A percentile compares a stretch with the other conserved stretches of the same genome.
Evolutionary conservation across 2,888 invertebrate species (phyloP).

Genomic region (Amblyjoppa proteus): DNA sequence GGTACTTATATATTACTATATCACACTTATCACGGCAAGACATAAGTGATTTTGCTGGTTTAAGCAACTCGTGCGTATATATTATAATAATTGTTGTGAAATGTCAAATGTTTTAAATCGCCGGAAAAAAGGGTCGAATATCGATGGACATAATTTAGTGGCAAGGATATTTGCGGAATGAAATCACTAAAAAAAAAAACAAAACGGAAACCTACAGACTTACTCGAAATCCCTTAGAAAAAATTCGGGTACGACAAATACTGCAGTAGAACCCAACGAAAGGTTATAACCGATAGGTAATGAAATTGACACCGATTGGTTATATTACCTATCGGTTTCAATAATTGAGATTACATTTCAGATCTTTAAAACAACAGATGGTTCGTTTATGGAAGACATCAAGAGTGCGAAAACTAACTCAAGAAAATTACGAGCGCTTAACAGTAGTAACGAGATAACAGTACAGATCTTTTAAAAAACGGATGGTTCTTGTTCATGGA

Average conservation of each 20-base stretch:
- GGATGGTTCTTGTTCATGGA: slow-evolving; percentile 53
- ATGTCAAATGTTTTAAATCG: slow-evolving; percentile 29
- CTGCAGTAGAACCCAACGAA: slow-evolving; percentile 1
- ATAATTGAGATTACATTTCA: slow-evolving; percentile 47
- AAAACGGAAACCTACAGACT: not conserved
- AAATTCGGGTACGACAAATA: not conserved
- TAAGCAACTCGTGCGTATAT: slow-evolving; percentile 43
- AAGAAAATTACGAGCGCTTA: not conserved
- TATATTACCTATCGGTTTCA: not conserved
- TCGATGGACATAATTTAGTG: slow-evolving; percentile 1
- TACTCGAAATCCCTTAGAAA: not conserved
- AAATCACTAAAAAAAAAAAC: not conserved
- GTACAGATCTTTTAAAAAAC: slow-evolving; percentile 54
- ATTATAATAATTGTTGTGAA: slow-evolving; percentile 16
- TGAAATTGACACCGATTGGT: too few species aligned
- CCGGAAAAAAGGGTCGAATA: slow-evolving; percentile 1
- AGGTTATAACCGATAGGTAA: not conserved
- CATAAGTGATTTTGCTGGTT: slow-evolving; percentile 42
- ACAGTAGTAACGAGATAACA: slow-evolving; percentile 45
- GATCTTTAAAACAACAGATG: slow-evolving; percentile 55
- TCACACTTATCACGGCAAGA: slow-evolving; percentile 57
- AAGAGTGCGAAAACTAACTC: slow-evolving; percentile 2
- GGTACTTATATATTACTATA: slow-evolving; percentile 45
- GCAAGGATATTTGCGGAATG: not conserved
- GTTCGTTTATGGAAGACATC: slow-evolving; percentile 59